phyloP scores from a whole-genome alignment of 2,888 invertebrate species.

The Petrophora chlorosata region DNA sequence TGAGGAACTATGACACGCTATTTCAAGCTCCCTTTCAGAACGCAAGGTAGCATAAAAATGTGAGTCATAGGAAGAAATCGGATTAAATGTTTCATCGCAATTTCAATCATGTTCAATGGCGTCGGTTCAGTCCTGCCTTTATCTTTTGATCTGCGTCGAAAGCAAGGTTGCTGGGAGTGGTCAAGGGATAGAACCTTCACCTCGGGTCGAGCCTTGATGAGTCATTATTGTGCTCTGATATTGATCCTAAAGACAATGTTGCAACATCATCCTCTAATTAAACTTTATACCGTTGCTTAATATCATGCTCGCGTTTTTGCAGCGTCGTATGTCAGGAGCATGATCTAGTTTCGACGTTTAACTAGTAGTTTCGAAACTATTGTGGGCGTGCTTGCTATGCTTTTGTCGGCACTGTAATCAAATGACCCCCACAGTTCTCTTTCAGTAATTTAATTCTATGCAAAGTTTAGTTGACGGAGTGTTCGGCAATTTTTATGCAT shows the following conservation, averaged over 20 bases:
- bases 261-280: constrained; percentile 69
- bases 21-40: constrained; percentile 17
- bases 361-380: constrained; percentile 23
- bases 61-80: constrained; percentile 41
- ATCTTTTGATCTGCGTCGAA: constrained; percentile 69
- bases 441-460: too few relatives aligned
- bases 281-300: constrained; percentile 56
- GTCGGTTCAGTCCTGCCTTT: constrained; percentile 51
- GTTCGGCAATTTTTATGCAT: not conserved
- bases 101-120: constrained; percentile 55
- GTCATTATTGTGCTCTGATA: constrained; percentile 69
- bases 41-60: constrained; percentile 13
- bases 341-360: constrained; percentile 27
- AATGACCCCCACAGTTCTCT: too few relatives aligned
- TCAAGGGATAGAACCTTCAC: constrained; percentile 78
- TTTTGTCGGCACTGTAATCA: constrained; percentile 8
- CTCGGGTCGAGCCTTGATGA: constrained; percentile 64
- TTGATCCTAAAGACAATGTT: constrained; percentile 64
- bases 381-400: constrained; percentile 14
- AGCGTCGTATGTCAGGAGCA: constrained; percentile 35
- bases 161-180: constrained; percentile 77
- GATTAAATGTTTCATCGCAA: constrained; percentile 45
- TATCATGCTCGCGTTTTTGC: constrained; percentile 42
- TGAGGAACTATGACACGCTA: constrained; percentile 14
- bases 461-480: too few relatives aligned